Conservation (phyloP, 2,888 invertebrate species). For the Mythimna pallens region DNA sequence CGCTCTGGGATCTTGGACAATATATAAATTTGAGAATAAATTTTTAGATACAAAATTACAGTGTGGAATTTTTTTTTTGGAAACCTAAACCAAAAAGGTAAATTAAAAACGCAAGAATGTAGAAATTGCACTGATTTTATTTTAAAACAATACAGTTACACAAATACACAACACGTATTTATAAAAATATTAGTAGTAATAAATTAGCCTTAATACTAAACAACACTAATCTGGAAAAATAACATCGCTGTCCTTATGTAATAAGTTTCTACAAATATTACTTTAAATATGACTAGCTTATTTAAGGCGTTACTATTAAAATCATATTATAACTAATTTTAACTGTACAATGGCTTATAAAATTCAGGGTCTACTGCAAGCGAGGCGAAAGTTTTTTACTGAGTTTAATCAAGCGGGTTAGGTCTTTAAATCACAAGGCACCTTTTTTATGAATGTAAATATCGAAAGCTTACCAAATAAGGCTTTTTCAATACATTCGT, state of each 20-base stretch:
- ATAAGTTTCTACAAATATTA: conserved; percentile 51
- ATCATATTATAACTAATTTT: conserved; percentile 29
- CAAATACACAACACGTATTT: conserved; percentile 84
- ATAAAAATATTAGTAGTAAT: conserved; percentile 81
- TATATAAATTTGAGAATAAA: not conserved
- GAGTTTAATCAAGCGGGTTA: not conserved
- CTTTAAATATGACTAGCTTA: conserved; percentile 37
- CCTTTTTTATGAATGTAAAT: not conserved
- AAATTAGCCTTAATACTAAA: conserved; percentile 71
- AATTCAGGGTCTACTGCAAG: conserved; percentile 36
- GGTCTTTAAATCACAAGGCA: conserved; percentile 11
- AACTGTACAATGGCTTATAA: conserved; percentile 56
- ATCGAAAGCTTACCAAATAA: not conserved
- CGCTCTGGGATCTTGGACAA: too few species aligned
- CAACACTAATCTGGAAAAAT: conserved; percentile 79
- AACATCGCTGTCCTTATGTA: conserved; percentile 65
- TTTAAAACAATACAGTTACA: conserved; percentile 76
- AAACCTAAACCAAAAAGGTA: too few species aligned
- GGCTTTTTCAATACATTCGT: not conserved
- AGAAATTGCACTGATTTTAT: conserved; percentile 72
- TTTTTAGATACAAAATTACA: not conserved
- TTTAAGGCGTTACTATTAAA: conserved; percentile 20
- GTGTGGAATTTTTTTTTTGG: not conserved
- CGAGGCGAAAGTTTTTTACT: conserved; percentile 19
- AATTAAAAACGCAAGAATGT: conserved; percentile 20